These are phyloP conservation scores for Willisornis vidua DNA, from an alignment of 2,113 vertebrate species.

Conservation along the genomic window DNA sequence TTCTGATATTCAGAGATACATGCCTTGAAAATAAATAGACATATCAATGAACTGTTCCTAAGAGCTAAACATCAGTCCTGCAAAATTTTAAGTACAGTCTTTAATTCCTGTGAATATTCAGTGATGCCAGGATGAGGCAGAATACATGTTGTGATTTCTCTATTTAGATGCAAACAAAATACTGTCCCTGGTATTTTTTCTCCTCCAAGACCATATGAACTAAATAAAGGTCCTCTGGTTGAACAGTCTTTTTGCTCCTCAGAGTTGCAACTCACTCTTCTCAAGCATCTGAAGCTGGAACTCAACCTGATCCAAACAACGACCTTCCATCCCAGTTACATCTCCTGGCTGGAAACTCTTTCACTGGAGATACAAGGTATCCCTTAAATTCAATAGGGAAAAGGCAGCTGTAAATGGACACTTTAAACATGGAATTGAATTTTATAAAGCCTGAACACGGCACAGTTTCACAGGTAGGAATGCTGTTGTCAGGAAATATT, in stretches of 20 bases:
- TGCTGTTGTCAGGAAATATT: neutral
- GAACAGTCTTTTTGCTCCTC: neutral
- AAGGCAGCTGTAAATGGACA: neutral
- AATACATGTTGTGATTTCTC: neutral
- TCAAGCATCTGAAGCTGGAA: neutral
- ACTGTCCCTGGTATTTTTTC: neutral
- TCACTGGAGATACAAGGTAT: neutral
- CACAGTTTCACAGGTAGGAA: neutral
- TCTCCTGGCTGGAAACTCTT: neutral
- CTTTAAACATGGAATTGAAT: neutral
- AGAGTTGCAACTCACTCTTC: neutral
- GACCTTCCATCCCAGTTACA: neutral
- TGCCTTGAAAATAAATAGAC: neutral
- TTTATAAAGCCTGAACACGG: neutral
- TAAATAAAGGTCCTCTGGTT: neutral
- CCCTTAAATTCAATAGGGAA: neutral
- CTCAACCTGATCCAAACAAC: neutral
- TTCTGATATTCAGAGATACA: neutral
- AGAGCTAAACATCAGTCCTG: neutral
- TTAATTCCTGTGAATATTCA: neutral
- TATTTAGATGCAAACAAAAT: neutral
- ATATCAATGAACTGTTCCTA: neutral
- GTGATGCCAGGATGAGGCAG: neutral
- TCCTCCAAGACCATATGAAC: neutral
- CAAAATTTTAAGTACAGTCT: neutral